Evolutionary conservation across 2,797 vertebrate genomes (phyloP).

Genomic region (Sphaeramia orbicularis): DNA sequence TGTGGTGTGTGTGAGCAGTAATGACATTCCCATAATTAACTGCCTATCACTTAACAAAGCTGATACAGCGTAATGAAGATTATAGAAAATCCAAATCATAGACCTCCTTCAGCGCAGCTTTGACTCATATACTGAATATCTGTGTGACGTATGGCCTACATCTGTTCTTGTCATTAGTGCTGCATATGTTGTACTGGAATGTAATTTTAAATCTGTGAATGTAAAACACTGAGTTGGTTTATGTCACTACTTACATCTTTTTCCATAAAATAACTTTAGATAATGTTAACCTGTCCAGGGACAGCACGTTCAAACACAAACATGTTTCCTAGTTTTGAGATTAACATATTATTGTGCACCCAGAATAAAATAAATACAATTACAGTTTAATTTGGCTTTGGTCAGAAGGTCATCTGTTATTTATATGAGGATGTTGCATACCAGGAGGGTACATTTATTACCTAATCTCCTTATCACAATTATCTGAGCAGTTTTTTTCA

Average conservation of each 20-base stretch:
- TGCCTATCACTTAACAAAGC: slow-evolving; percentile 64
- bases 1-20: slow-evolving; percentile 46
- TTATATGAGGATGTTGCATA: slow-evolving; percentile 2
- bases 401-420: slow-evolving; percentile 21
- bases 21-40: slow-evolving; percentile 66
- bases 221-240: too few species aligned
- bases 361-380: slow-evolving; percentile 4
- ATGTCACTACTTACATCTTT: too few species aligned
- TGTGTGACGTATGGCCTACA: slow-evolving; percentile 4
- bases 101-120: slow-evolving; percentile 45
- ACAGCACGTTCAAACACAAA: too few species aligned
- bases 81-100: slow-evolving; percentile 40
- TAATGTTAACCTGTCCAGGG: too few species aligned
- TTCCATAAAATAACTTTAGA: too few species aligned
- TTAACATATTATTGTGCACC: too few species aligned
- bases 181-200: too few species aligned
- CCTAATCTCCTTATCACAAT: too few species aligned
- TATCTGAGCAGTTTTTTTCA: too few species aligned
- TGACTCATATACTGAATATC: slow-evolving; percentile 32
- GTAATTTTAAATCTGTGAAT: too few species aligned
- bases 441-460: neutral
- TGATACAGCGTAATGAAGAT: slow-evolving; percentile 59
- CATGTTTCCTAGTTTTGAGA: too few species aligned
- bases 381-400: slow-evolving; percentile 23
- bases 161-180: too few species aligned